phyloP scores from a whole-genome alignment of 1,140 invertebrate genomes.

The Sogatella furcifera region DNA sequence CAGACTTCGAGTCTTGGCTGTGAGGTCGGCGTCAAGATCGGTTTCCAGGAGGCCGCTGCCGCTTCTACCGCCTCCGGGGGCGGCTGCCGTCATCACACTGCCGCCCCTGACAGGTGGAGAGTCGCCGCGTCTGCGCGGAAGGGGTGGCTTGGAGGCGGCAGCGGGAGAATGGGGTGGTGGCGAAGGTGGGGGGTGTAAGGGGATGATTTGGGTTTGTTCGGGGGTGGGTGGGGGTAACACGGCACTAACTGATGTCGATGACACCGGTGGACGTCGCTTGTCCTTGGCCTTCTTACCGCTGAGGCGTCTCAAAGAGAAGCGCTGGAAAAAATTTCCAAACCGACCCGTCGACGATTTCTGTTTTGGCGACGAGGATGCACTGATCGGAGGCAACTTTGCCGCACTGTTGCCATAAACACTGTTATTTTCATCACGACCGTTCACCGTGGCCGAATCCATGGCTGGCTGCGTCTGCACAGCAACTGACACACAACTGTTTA shows the following conservation, averaged over 20 bases:
- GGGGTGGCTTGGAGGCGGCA: constrained; percentile 17
- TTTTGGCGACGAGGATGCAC: constrained; percentile 14
- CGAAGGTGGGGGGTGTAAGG: constrained; percentile 35
- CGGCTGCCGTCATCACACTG: constrained; percentile 13
- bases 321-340: constrained; percentile 39
- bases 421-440: not conserved
- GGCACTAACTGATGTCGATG: constrained; percentile 16
- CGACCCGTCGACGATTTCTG: constrained; percentile 29
- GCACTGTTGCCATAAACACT: not conserved
- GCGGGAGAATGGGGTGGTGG: constrained; percentile 14
- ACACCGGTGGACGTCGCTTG: constrained; percentile 18
- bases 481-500: constrained; percentile 22
- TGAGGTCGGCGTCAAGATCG: constrained; percentile 60
- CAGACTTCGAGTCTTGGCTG: constrained; percentile 55
- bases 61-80: constrained; percentile 10
- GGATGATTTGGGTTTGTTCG: constrained; percentile 31
- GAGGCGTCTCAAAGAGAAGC: constrained; percentile 38
- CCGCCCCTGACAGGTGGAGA: constrained; percentile 34
- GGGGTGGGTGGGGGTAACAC: constrained; percentile 16
- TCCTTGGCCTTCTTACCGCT: constrained; percentile 33
- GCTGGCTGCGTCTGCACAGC: not conserved
- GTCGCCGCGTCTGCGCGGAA: constrained; percentile 5
- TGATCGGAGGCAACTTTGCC: constrained; percentile 14
- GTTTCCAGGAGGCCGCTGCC: constrained; percentile 52
- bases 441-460: constrained; percentile 3